Evolutionary conservation across 2,113 vertebrate genomes (phyloP), one percentile per base, ranked within the genome.

Genomic region (Chrysemys picta): DNA sequence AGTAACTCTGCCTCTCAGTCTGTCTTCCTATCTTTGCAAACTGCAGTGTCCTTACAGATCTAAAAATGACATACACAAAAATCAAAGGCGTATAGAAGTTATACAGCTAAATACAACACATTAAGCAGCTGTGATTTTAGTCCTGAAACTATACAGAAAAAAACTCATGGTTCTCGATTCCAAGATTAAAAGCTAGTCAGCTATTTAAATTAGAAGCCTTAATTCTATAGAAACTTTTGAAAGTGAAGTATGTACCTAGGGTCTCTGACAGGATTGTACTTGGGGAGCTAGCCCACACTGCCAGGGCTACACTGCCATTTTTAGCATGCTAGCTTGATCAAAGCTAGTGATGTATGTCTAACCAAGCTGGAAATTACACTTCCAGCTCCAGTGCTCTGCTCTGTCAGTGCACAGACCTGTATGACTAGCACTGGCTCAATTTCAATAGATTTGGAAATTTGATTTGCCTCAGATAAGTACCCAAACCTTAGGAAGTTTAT

Each of bases 171-270:
- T 35, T 91, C 42, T 78, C 52, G 6, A 82, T 35, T 82, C n/a
- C 52, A 65, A 8, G 22, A 57, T 52, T 80, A 92, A 97, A 93
- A 88, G 5, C 7, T 13, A 59, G 11, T 52, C 85, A 54, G 38
- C 47, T 93, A 45, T 22, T 91, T 72, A 88, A 92, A 91, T 93
- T 59, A 89, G 83, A 96, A 96, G 25, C 25, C 49, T 84, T 85
- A 96, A 88, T 91, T 65, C 88, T 65, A 38, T 7, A n/a, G 87
- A 78, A 84, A 1, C 84, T 79, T 35, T 75, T 10, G 21, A 47
- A 94, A 92, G 80, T 93, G 91, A 93, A 96, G 45, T 57, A 57
- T 25, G 25, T 57, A 27, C 56, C 56, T 27, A 57, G 56, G 24
- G 25, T 57, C 56, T 57, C 56, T 57, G 56, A 57, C 56, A 57